A percentile compares a stretch with the other conserved stretches of the same genome.
Evolutionary conservation across 2,113 vertebrate species (phyloP).

Genomic region (Pomatorhinus ruficollis): DNA sequence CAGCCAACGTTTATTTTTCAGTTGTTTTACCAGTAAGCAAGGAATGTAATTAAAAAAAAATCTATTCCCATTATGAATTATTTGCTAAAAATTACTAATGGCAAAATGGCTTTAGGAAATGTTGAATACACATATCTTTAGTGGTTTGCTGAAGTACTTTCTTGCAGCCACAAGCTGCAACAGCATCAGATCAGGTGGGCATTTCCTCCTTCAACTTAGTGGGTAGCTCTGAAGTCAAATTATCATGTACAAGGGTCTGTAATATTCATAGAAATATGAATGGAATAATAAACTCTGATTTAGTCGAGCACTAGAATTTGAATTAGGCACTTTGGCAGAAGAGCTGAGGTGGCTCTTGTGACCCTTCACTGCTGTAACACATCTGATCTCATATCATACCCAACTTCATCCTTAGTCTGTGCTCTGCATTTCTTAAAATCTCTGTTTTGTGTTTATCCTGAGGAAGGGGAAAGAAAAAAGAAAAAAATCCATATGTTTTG

Average conservation of each 20-base stretch:
- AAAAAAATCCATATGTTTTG: not conserved
- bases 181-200: not conserved
- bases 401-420: not conserved
- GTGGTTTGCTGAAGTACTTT: not conserved
- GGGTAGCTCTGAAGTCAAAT: not conserved
- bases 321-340: not conserved
- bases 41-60: not conserved
- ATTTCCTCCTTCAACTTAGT: not conserved
- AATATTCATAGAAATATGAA: not conserved
- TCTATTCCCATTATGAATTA: not conserved
- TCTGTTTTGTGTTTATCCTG: not conserved
- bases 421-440: not conserved
- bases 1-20: not conserved
- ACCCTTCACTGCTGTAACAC: not conserved
- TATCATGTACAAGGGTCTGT: not conserved
- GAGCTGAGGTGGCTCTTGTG: not conserved
- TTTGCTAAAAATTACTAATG: not conserved
- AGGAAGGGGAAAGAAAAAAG: not conserved
- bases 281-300: not conserved
- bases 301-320: not conserved
- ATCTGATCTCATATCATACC: not conserved
- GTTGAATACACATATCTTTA: not conserved
- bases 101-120: not conserved
- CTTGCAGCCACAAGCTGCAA: not conserved
- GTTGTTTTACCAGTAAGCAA: not conserved